phyloP scores from a whole-genome alignment of 2,113 vertebrate genomes.

The Gavia stellata region DNA sequence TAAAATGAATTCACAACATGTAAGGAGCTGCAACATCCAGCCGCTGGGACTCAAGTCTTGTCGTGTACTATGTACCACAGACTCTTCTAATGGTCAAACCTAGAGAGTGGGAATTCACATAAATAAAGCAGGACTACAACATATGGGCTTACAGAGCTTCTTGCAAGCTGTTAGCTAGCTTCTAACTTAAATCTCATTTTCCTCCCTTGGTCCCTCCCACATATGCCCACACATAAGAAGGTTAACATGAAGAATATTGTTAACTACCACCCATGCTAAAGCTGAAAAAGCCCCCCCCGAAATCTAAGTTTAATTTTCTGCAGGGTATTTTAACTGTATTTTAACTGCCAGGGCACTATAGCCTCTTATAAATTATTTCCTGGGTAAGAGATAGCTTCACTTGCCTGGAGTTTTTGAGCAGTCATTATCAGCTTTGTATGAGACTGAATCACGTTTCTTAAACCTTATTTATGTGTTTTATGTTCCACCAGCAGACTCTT shows the following conservation, averaged over 20 bases:
- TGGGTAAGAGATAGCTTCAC: not conserved
- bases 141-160: not conserved
- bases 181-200: not conserved
- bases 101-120: not conserved
- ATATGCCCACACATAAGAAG: not conserved
- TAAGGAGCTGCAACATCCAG: not conserved
- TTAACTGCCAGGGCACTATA: not conserved
- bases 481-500: not conserved
- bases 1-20: not conserved
- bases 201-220: not conserved
- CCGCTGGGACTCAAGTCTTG: not conserved
- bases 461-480: not conserved
- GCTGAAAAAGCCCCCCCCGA: not conserved
- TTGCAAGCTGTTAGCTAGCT: not conserved
- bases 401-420: not conserved
- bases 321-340: not conserved
- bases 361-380: not conserved
- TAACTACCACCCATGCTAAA: not conserved
- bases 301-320: not conserved
- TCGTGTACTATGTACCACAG: not conserved
- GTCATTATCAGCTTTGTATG: not conserved
- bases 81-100: not conserved
- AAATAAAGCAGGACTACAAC: not conserved
- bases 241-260: not conserved
- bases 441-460: not conserved